Evolutionary conservation across 1,140 invertebrate species (phyloP).

Genomic region (Paralvinella palmiformis): DNA sequence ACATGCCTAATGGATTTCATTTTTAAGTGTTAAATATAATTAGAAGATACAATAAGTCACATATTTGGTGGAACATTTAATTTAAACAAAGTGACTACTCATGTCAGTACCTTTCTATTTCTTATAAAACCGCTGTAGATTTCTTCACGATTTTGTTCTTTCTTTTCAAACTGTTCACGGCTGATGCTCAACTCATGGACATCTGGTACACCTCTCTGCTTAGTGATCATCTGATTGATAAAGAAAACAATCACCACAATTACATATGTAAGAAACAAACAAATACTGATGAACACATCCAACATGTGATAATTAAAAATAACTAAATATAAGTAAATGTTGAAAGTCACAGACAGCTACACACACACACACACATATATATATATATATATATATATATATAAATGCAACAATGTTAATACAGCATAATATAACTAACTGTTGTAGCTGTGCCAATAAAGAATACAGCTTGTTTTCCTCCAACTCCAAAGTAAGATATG

Average conservation of each 20-base stretch:
- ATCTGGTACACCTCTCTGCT: slow-evolving; percentile 38
- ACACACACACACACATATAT: neutral
- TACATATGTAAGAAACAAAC: neutral
- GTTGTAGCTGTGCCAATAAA: slow-evolving; percentile 47
- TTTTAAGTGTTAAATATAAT: too few species aligned
- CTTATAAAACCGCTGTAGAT: slow-evolving; percentile 48
- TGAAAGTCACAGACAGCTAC: too few species aligned
- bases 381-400: neutral
- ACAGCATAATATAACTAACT: slow-evolving; percentile 33
- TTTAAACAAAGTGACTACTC: too few species aligned
- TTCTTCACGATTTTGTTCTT: slow-evolving; percentile 44
- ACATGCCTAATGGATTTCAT: too few species aligned
- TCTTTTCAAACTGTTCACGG: slow-evolving; percentile 49
- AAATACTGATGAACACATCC: neutral
- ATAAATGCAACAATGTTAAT: too few species aligned
- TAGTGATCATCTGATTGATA: slow-evolving; percentile 52
- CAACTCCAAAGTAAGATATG: slow-evolving; percentile 51
- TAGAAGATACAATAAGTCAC: too few species aligned
- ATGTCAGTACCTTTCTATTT: slow-evolving; percentile 47
- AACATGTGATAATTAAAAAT: slow-evolving; percentile 1
- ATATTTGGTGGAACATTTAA: too few species aligned
- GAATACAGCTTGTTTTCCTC: slow-evolving; percentile 50
- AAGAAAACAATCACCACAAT: too few species aligned
- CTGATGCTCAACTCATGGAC: slow-evolving; percentile 48
- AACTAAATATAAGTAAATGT: neutral